Base-by-base conservation (phyloP, 2,888 invertebrate genomes). In the Sepioteuthis lessoniana region DNA sequence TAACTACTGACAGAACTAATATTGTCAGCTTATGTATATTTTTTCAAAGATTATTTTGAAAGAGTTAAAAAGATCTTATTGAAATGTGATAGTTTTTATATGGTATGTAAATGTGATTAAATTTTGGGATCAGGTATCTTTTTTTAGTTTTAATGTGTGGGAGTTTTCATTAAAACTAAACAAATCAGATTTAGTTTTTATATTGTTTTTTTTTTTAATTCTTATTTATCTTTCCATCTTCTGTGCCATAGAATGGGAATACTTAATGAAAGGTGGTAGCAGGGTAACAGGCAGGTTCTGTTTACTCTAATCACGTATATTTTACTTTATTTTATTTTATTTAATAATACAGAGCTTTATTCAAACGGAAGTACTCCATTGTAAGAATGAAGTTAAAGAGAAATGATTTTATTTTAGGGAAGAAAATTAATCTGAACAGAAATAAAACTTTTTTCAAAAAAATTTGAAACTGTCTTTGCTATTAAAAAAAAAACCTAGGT, bases 371-470 rank as follows among this genome's bases (percentile, higher is more conserved):
- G 76, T n/a, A 16, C 76, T 16, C n/a, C 76, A n/a, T 76, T 76
- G 76, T 35, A 76, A 76, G 35, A 76, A n/a, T 76, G 76, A 76
- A 76, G n/a, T n/a, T 76, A n/a, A 76, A 76, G 76, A 76, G 76
- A 76, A 76, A 76, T 76, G n/a, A 76, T n/a, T 76, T 76, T 76
- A 76, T 76, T 76, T 35, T 76, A n/a, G n/a, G 13, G 16, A 76
- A 35, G 76, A 76, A n/a, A 76, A 76, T n/a, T 35, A 76, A 25
- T 76, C n/a, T n/a, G n/a, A 76, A 76, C 76, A n/a, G n/a, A 76
- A 35, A 16, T 76, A 76, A 76, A 76, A 76, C 76, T 35, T 76
- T 76, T 76, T 76, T 16, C n/a, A n/a, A 19, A 7, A 35, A 76
- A 76, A n/a, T 76, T 76, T n/a, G 8, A 76, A 76, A 76, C n/a